Evolutionary conservation across 2,113 vertebrate genomes (phyloP), one percentile per base, ranked within the genome.

Genomic region (Hippocampus abdominalis): DNA sequence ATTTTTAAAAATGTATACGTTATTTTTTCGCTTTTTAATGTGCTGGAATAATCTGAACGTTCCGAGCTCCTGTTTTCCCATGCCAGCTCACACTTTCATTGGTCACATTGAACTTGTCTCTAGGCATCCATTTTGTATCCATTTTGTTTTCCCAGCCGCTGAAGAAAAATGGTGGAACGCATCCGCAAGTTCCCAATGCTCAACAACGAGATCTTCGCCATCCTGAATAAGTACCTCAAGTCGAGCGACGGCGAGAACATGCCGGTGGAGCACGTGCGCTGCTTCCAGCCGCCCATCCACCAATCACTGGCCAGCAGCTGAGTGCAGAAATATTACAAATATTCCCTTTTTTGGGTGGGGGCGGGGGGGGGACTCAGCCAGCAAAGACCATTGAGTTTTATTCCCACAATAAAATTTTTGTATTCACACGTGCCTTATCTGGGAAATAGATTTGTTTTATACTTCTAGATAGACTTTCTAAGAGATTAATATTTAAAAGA

Each of bases 111-210:
- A 16, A 16, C 13, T 48, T 48, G 46, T 16, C 46, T 18, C 5
- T 0, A 49, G 1, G 3, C 15, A 20, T 54, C 51, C 20, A 21
- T 21, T n/a, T 2, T n/a, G 25, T 16, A 15, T 39, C 11, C 1
- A 5, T 60, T 11, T 3, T 69, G 48, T 23, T 6, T 57, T 36
- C 71, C 18, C 68, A 99, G 97, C 94, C 95, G 59, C 91, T 99
- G 74, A 99, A 99, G 92, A 98, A 98, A 98, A 88, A 99, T 99
- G 97, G 97, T 96, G 16, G 97, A 99, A 72, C 92, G 96, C 75
- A 99, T 99, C 84, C 95, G 95, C 23, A 99, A 98, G 83, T 99
- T 96, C 90, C 97, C 99, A 82, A 90, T 98, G 63, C 82, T 99
- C 51, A 99, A 99, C 40, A 93, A 98, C 18, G 97, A 99, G 88